Conservation (phyloP, 2,113 vertebrate species). For the Balaenoptera acutorostrata region DNA sequence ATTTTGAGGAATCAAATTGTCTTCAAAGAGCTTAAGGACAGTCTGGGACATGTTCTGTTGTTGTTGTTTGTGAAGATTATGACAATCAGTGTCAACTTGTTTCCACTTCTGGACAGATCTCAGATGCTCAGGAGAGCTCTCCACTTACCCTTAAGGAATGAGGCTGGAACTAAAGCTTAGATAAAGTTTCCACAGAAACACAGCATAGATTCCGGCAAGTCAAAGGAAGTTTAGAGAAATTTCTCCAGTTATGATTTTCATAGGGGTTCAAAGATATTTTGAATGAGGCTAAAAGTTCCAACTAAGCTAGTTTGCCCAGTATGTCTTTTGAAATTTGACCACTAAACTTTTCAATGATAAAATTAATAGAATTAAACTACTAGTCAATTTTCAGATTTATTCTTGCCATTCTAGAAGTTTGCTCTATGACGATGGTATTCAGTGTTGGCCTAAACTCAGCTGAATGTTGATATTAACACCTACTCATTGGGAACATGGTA, state of each 20-base stretch:
- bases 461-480: not conserved
- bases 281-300: not conserved
- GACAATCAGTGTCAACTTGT: not conserved
- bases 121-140: not conserved
- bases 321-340: not conserved
- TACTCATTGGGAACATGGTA: not conserved
- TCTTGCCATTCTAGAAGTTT: not conserved
- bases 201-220: not conserved
- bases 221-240: not conserved
- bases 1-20: not conserved
- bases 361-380: not conserved
- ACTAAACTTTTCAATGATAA: not conserved
- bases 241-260: not conserved
- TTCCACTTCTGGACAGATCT: not conserved
- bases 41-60: not conserved
- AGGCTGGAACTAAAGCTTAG: not conserved
- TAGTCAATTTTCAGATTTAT: not conserved
- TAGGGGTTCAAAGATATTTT: not conserved
- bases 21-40: not conserved
- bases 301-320: not conserved
- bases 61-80: not conserved
- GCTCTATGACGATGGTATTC: not conserved
- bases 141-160: not conserved
- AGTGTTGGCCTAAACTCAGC: not conserved
- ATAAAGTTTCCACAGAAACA: not conserved